Evolutionary conservation across 1,140 invertebrate genomes (phyloP), one percentile per base, ranked within the genome.

Genomic region (Rhyzopertha dominica): DNA sequence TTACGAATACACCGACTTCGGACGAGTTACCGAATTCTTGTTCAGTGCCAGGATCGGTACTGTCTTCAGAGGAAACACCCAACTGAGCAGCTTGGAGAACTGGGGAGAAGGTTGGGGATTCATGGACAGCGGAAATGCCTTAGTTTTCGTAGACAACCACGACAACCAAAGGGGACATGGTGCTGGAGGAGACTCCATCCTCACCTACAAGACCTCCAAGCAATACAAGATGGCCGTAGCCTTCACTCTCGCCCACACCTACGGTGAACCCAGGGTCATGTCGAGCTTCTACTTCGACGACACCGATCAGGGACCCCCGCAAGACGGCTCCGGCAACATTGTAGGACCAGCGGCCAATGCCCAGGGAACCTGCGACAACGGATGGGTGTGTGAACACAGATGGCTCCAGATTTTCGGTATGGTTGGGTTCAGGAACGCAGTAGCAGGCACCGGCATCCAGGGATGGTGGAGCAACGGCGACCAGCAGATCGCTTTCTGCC

Each of bases 311-410:
- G 56, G 81, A 36, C 84, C 84, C 8, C 81, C 83, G 2, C 64
- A 73, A 46, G 74, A 83, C 55, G 49, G 39, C 5, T 61, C 75
- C 44, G 78, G 74, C 10, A 82, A 84, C 49, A 81, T 78, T 17
- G 66, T 79, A 10, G 73, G 77, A 8, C 77, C 84, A 3, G 67
- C 61, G 13, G 77, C 86, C 20, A 77, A 81, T 25, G 35, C 69
- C 9, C 74, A 85, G 50, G 70, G 74, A 1, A 71, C 68, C 0
- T 92, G 88, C 54, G 75, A 72, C 1, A 79, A 80, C 53, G 87
- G 85, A 2, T 93, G 89, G 88, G 65, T 90, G 1, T 93, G 90
- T 61, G 89, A 94, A 65, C 90, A 93, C 65, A 76, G 86, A n/a
- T 91, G 87, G 87, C 66, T 78, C 5, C 78, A 84, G 59, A 87